Percentiles rank a stretch among this genome's conserved stretches.
These are phyloP conservation scores for Porites lutea DNA, from an alignment of 64 coral and sea anemone species.

Conservation along the genomic window DNA sequence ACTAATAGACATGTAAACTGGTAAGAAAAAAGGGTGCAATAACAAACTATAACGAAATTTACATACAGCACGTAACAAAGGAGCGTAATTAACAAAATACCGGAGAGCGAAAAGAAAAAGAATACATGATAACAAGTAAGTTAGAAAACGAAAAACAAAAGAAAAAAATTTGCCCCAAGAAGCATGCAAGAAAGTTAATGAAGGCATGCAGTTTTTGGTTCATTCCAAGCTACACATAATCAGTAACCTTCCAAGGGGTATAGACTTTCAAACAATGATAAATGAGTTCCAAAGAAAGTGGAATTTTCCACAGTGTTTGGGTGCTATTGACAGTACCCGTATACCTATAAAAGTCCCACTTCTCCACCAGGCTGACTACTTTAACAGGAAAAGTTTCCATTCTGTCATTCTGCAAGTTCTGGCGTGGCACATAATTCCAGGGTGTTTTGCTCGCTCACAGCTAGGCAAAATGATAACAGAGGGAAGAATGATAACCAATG, in stretches of 20 bases:
- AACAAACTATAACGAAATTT: no score
- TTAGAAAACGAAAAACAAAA: no score
- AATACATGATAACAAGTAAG: no score
- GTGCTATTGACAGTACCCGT: slow-evolving; percentile 63
- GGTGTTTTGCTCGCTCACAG: slow-evolving; percentile 33
- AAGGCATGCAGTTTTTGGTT: slow-evolving; percentile 32
- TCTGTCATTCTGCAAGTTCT: slow-evolving; percentile 68
- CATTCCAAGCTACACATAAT: slow-evolving; percentile 20
- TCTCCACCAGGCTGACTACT: slow-evolving; percentile 34
- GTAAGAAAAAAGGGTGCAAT: no score
- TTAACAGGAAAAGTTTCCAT: slow-evolving; percentile 67
- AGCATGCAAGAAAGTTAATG: slow-evolving; percentile 49
- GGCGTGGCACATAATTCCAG: background rate
- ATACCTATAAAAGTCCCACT: slow-evolving; percentile 54
- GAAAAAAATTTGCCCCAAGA: no score
- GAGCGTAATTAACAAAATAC: no score
- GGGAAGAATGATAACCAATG: slow-evolving; percentile 2
- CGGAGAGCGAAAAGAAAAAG: no score
- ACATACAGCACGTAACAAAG: no score
- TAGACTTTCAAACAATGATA: slow-evolving; percentile 36
- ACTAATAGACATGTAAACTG: no score
- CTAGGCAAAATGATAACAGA: slow-evolving; percentile 7
- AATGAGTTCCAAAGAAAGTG: slow-evolving; percentile 42
- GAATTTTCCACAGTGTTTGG: slow-evolving; percentile 60
- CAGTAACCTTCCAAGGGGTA: slow-evolving; percentile 17